A percentile compares a stretch with the other conserved stretches of the same genome.
These are phyloP conservation scores for Lathronympha strigana DNA, from an alignment of 2,888 invertebrate genomes.

Conservation along the genomic window DNA sequence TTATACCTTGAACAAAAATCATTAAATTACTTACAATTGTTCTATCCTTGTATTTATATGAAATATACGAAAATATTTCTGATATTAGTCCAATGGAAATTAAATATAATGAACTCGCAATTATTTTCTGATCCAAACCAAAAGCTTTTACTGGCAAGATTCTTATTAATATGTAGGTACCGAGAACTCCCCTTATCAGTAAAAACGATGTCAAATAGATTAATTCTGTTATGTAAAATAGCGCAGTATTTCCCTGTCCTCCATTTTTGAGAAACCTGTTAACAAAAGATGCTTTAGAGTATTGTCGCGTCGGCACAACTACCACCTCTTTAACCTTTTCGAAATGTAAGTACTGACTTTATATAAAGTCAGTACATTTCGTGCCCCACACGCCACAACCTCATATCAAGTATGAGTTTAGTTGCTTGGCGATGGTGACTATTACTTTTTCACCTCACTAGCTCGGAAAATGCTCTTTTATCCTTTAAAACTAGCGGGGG, in stretches of 20 bases:
- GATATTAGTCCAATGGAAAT: slow-evolving; percentile 76
- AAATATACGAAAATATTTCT: slow-evolving; percentile 72
- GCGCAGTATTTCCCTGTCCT: slow-evolving; percentile 72
- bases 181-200: slow-evolving; percentile 77
- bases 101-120: slow-evolving; percentile 67
- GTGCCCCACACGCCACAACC: too few species aligned
- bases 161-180: slow-evolving; percentile 74
- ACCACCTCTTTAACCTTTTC: too few species aligned
- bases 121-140: slow-evolving; percentile 68
- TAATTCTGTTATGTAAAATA: slow-evolving; percentile 77
- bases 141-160: slow-evolving; percentile 71
- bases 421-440: too few species aligned
- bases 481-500: too few species aligned
- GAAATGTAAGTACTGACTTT: too few species aligned
- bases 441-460: too few species aligned
- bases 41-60: slow-evolving; percentile 66
- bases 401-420: too few species aligned
- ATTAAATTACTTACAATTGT: slow-evolving; percentile 62
- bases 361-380: too few species aligned
- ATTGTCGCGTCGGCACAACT: too few species aligned
- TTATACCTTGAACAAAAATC: not conserved
- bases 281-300: slow-evolving; percentile 10
- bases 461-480: too few species aligned
- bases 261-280: slow-evolving; percentile 79
- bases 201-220: slow-evolving; percentile 79